Evolutionary conservation across 2,797 vertebrate genomes (phyloP), one percentile per base, ranked within the genome.

Genomic region (Florisuga fusca): DNA sequence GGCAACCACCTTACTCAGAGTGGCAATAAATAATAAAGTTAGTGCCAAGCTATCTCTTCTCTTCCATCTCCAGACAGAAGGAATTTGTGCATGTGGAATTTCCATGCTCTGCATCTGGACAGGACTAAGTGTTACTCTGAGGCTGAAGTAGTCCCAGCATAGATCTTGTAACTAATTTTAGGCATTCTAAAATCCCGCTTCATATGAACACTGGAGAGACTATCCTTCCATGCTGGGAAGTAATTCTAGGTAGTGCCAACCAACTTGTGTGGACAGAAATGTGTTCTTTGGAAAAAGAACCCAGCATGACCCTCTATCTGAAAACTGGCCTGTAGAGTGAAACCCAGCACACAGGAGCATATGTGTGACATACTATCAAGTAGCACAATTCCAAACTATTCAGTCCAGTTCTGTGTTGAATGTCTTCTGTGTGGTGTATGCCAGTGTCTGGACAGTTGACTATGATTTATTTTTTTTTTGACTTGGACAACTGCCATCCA

Each of bases 401-500:
- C 87, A 74, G 57, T 84, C 55, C 72, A 54, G 33, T 72, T 91
- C 13, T 58, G 51, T 81, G 45, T 64, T 92, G 66, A 80, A 75
- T 80, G 80, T 64, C 33, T 92, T 75, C 33, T 43, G 3, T 0
- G 1, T 0, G 0, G 5, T 27, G 22, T 83, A 54, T 13, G 3
- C 77, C 45, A 20, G 54, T 76, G 61, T n/a, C 59, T 84, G 76
- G 55, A 59, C 45, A 20, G 83, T 90, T 85, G 62, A 80, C 23
- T 66, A 53, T 34, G 16, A 51, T 45, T 53, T 50, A n/a, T 50
- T 43, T 75, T 38, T 48, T 48, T 77, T 88, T 75, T 36, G 17
- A 74, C 64, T 74, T 82, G 80, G 92, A 97, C 96, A 97, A 91
- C 96, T 96, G 96, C 94, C 96, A 95, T 97, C 87, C 94, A 95